Evolutionary conservation across 1,140 invertebrate species (phyloP).

Genomic region (Drosophila azteca): DNA sequence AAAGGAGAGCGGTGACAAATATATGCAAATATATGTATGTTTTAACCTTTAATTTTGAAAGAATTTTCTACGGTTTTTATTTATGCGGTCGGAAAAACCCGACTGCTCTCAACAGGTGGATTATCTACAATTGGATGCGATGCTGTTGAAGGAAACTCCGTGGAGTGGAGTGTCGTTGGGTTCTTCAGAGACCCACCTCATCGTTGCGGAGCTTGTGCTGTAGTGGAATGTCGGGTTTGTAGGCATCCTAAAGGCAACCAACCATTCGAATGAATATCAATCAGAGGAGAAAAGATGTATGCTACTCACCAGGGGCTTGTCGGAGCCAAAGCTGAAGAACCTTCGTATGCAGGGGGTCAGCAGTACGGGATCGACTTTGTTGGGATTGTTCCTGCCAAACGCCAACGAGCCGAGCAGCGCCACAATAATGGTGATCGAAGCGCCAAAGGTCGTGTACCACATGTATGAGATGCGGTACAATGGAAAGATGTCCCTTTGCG

Average conservation of each 20-base stretch:
- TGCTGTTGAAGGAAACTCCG: not conserved
- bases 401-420: constrained; percentile 84
- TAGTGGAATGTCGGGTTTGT: constrained; percentile 55
- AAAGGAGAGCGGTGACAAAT: no score
- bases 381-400: constrained; percentile 74
- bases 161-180: not conserved
- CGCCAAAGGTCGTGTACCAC: constrained; percentile 88
- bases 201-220: constrained; percentile 58
- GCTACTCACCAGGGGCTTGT: constrained; percentile 32
- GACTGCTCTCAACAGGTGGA: not conserved
- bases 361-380: constrained; percentile 61
- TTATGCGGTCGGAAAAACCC: no score
- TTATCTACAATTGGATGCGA: not conserved
- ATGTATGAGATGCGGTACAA: constrained; percentile 88
- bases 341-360: constrained; percentile 78
- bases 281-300: not conserved
- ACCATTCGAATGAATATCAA: no score
- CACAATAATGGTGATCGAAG: constrained; percentile 85
- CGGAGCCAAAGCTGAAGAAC: constrained; percentile 44
- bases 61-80: no score
- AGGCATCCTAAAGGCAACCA: constrained; percentile 32
- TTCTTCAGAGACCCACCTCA: constrained; percentile 66
- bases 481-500: constrained; percentile 84
- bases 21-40: no score
- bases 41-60: no score